Evolutionary conservation across 2,888 invertebrate genomes (phyloP), one percentile per base, ranked within the genome.

Genomic region (Zele albiditarsus): DNA sequence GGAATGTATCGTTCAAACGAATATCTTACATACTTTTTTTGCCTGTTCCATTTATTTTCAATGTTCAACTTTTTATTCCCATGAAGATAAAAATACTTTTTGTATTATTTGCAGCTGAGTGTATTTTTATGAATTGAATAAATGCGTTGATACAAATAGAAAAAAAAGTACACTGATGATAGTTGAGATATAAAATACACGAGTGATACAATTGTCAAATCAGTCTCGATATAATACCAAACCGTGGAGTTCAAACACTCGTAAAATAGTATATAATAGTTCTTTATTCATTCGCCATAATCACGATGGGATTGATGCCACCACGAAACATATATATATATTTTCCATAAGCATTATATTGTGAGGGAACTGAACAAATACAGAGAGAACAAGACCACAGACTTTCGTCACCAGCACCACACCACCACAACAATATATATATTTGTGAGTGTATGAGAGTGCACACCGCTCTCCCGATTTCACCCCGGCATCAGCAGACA

Each of bases 1-100:
- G 71, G 78, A 78, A 76, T 80, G 77, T 73, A 74, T 69, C 46
- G 74, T 72, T 53, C 46, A 76, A 70, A 76, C 68, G 75, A 79
- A 79, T 80, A 77, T 76, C 74, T 57, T 75, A 77, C 75, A 76
- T 60, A 67, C 70, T 78, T 79, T 75, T 78, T 79, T 69, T 53
- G 33, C 31, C 10, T 53, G 49, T 16, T 38, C 66, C 27, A 57
- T 27, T 46, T 27, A n/a, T 46, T 42, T 14, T 69, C 5, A n/a
- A n/a, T 33, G 5, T 42, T 42, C 12, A 3, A 6, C 20, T 53
- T 20, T 53, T 53, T 10, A 8, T 53, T 53, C n/a, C 20, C n/a
- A 23, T 8, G 49, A 16, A 23, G 2, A 20, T 4, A 42, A 2
- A 42, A 12, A 42, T 2, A 53, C 2, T 53, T 53, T 53, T 20